phyloP scores from a whole-genome alignment of 1,140 invertebrate genomes.

The Agrypnia vestita region DNA sequence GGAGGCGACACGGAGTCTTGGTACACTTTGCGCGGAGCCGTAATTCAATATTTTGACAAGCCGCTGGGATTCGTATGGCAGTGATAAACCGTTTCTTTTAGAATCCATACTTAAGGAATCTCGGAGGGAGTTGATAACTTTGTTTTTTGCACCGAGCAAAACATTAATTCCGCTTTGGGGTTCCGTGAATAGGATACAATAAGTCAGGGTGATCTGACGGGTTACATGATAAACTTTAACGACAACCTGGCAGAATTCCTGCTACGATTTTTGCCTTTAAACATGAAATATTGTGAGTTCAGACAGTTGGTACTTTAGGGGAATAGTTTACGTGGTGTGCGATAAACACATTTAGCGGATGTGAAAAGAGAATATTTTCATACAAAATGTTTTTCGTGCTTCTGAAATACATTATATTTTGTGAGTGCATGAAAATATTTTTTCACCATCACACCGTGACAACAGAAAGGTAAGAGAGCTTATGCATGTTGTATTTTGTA shows the following conservation, averaged over 20 bases:
- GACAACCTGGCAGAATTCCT: not conserved
- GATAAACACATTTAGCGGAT: too few species aligned
- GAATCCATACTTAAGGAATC: conserved; percentile 6
- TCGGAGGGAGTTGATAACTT: conserved; percentile 2
- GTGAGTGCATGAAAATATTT: too few species aligned
- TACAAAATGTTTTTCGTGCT: not conserved
- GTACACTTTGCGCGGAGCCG: conserved; percentile 30
- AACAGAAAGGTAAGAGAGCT: too few species aligned
- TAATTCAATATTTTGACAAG: conserved; percentile 51
- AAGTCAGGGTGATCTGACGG: conserved; percentile 3
- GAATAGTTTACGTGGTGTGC: not conserved
- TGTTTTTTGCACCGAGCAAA: not conserved
- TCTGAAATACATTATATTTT: not conserved
- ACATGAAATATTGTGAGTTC: conserved; percentile 6
- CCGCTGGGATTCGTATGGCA: conserved; percentile 34
- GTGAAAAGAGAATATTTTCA: too few species aligned
- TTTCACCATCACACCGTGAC: too few species aligned
- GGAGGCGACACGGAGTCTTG: not conserved
- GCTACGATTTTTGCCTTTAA: not conserved
- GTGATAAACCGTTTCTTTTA: conserved; percentile 46
- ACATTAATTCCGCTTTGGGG: not conserved
- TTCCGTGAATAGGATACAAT: conserved; percentile 2
- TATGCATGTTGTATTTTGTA: too few species aligned
- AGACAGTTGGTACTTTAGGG: not conserved
- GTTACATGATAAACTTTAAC: not conserved